Evolutionary conservation across 2,888 invertebrate species (phyloP).

Genomic region (Leptopilina syphax): DNA sequence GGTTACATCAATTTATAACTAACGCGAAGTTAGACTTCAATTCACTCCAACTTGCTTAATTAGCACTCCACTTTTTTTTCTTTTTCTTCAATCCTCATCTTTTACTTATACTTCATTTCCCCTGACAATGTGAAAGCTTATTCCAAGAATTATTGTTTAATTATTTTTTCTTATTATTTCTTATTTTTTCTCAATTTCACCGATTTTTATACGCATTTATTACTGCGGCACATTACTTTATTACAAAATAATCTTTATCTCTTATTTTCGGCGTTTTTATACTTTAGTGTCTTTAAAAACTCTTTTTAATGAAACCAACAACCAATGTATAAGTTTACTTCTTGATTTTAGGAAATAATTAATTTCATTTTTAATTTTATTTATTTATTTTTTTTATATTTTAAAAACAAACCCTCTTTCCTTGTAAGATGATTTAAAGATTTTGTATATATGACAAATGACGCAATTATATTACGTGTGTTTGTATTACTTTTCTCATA

Average conservation of each 20-base stretch:
- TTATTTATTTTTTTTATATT: too few species aligned
- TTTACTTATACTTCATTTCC: slow-evolving; percentile 39
- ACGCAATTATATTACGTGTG: slow-evolving; percentile 28
- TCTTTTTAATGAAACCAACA: too few species aligned
- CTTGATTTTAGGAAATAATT: too few species aligned
- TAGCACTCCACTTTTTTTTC: slow-evolving; percentile 54
- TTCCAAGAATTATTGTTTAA: slow-evolving; percentile 53
- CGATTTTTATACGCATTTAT: neutral
- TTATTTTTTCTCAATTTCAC: too few species aligned
- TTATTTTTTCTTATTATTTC: neutral
- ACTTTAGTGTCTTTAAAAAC: too few species aligned
- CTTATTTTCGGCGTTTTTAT: too few species aligned
- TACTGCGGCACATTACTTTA: neutral
- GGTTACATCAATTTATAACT: slow-evolving; percentile 74
- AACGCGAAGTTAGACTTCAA: slow-evolving; percentile 55
- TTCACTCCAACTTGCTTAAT: slow-evolving; percentile 62
- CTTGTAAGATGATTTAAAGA: slow-evolving; percentile 37
- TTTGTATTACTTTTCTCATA: slow-evolving; percentile 34
- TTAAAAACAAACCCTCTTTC: neutral
- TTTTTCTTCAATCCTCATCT: slow-evolving; percentile 47
- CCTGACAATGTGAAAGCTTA: slow-evolving; percentile 64
- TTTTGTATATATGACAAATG: slow-evolving; percentile 42
- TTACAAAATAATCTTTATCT: neutral
- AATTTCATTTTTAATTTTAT: too few species aligned
- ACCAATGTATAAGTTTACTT: too few species aligned